Evolutionary conservation across 2,113 vertebrate species (phyloP).

Genomic region (Daboia siamensis): DNA sequence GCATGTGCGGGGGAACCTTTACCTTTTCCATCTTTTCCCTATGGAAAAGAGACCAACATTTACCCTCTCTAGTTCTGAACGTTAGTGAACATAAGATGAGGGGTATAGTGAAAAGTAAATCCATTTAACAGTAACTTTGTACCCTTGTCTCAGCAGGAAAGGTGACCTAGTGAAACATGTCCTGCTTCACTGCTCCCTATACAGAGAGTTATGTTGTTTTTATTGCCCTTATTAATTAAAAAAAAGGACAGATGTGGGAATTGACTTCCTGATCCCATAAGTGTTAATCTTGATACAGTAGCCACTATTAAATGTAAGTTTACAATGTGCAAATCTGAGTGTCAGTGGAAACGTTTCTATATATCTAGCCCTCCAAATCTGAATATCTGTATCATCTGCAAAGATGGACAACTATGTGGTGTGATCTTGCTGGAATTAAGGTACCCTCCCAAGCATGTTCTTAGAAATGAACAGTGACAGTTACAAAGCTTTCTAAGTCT

Average conservation of each 20-base stretch:
- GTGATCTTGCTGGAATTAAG: background rate
- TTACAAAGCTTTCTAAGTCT: background rate
- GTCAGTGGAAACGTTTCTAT: background rate
- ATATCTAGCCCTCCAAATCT: background rate
- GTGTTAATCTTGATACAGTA: background rate
- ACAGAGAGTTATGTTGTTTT: background rate
- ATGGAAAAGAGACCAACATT: background rate
- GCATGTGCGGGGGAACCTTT: too few relatives aligned
- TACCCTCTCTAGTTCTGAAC: background rate
- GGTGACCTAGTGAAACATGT: background rate
- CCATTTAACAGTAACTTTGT: background rate
- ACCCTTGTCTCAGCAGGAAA: background rate
- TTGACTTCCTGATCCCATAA: background rate
- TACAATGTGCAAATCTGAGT: background rate
- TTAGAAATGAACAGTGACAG: background rate
- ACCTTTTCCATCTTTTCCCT: background rate
- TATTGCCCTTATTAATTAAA: background rate
- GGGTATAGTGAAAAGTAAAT: background rate
- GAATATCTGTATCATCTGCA: background rate
- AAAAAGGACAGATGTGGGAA: background rate
- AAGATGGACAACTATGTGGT: background rate
- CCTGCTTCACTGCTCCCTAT: background rate
- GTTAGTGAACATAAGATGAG: background rate
- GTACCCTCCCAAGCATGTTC: background rate
- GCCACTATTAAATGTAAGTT: background rate